Conservation (phyloP, 2,888 invertebrate species). For the Cataglyphis rosenhaueri region DNA sequence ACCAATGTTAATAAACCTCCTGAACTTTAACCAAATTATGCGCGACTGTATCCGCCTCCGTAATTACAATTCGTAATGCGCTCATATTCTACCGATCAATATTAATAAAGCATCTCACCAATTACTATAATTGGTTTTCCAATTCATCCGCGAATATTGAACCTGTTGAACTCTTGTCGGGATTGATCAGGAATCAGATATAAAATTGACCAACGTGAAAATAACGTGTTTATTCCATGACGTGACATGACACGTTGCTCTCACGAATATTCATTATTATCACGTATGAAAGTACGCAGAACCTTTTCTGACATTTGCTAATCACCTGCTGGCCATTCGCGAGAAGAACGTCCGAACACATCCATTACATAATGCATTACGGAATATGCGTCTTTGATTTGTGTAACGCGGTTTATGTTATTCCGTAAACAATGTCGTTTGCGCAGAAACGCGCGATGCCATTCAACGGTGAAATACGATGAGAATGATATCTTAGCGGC, state of each 20-base stretch:
- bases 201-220: conserved; percentile 6
- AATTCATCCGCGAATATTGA: background rate
- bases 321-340: background rate
- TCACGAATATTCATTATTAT: background rate
- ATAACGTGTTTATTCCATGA: background rate
- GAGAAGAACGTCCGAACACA: conserved; percentile 5
- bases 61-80: conserved; percentile 39
- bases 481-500: conserved; percentile 24
- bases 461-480: conserved; percentile 16
- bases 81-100: conserved; percentile 18
- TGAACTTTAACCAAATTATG: background rate
- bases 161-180: conserved; percentile 9
- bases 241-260: background rate
- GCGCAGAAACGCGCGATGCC: background rate
- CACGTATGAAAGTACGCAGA: conserved; percentile 40
- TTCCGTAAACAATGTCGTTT: conserved; percentile 1
- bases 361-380: conserved; percentile 15
- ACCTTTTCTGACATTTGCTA: conserved; percentile 43
- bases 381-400: conserved; percentile 16
- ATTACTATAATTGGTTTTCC: conserved; percentile 23
- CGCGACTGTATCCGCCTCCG: background rate
- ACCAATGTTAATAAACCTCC: background rate
- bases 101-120: background rate
- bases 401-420: conserved; percentile 33
- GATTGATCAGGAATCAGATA: conserved; percentile 11